Base-by-base conservation (phyloP, 1,140 invertebrate genomes). In the Penaeus vannamei region DNA sequence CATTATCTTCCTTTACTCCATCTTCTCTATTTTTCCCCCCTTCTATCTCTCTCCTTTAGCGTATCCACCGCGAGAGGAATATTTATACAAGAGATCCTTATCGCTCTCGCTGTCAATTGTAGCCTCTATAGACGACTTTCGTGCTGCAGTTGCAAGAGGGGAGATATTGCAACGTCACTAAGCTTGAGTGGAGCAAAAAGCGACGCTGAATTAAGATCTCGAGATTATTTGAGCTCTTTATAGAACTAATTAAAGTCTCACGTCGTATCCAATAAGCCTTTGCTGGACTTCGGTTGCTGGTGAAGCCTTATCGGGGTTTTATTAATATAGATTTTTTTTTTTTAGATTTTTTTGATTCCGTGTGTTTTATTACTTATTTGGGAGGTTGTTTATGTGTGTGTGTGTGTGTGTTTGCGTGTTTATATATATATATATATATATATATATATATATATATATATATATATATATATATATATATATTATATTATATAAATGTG, bases 381-480 rank as follows among this genome's bases (percentile, higher is more conserved):
- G 5, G 36, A 36, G 36, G 5, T 1, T 36, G 36, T 36, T 1
- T 36, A 5, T 36, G 36, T 42, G 36, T 42, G 36, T 42, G 36
- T 42, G 36, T 53, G 53, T 53, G 10, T 53, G 53, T 53, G 53
- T 53, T 0, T 53, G 53, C 8, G 1, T 53, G 10, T 8, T 10
- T 81, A 19, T 81, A 14, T 81, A 36, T 81, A 14, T 81, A 14
- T 5, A 20, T 82, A 19, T 82, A 20, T 82, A 36, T 82, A 20
- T 59, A 20, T 64, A 20, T 82, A 36, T 82, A 14, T 82, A 36
- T 82, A 20, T 82, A 20, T 82, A 20, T 82, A 20, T 82, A 20
- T 82, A 2, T 81, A 10, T n/a, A n/a, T n/a, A n/a, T n/a, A n/a
- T n/a, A n/a, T n/a, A n/a, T n/a, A n/a, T n/a, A n/a, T n/a, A n/a